Base-by-base conservation (phyloP, 2,888 invertebrate genomes). In the Macropis europaea region DNA sequence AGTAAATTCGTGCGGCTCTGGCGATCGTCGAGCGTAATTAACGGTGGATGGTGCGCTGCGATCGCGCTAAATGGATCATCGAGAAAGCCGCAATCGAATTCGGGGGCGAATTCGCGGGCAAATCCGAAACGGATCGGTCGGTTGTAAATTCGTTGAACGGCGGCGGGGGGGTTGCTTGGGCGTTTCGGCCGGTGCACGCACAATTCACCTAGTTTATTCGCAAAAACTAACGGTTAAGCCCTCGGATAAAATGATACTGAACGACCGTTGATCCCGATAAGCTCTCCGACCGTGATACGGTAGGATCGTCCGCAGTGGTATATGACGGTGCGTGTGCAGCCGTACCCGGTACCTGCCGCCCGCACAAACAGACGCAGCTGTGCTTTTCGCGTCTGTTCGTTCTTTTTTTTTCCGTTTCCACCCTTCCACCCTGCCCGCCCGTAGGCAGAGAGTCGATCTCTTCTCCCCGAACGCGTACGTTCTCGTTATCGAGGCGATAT, bases 151-250 rank as follows among this genome's bases (percentile, higher is more conserved):
- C 73, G 60, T 69, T 79, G 79, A 83, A 82, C 81, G 78, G 79
- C 79, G 63, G 54, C n/a, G n/a, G n/a, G n/a, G n/a, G n/a, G n/a
- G n/a, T 45, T 60, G 62, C 62, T 48, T 59, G 34, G 63, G 42
- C 48, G 40, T 40, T 30, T 47, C 17, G n/a, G 47, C 30, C 45
- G 13, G 63, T 47, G 50, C 47, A 57, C 52, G 69, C 73, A 45
- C 72, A 69, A 71, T 68, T 73, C 79, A 70, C 70, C 82, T 76
- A 83, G 82, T 85, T 85, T 81, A 86, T 84, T 83, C 82, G 81
- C 61, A 88, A 87, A 87, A 87, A 85, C 87, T 85, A 86, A 78
- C 82, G 82, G 73, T 84, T 85, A 87, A 86, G 81, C 85, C 83
- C 73, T 69, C 62, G 79, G 82, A 82, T 85, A 82, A 87, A 87